Base-by-base conservation (phyloP, 2,113 vertebrate genomes). In the Suncus etruscus region DNA sequence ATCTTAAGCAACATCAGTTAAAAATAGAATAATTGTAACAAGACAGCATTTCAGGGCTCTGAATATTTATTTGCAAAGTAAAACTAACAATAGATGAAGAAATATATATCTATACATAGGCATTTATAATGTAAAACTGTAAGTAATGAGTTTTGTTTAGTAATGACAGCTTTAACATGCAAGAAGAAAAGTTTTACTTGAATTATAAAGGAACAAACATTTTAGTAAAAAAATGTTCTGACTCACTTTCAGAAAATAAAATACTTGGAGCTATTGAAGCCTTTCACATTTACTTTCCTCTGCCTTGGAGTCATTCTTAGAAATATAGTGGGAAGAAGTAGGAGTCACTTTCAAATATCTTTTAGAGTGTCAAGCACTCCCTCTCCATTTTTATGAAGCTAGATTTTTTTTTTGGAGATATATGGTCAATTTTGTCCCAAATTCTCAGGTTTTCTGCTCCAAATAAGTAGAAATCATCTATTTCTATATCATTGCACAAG, bases 281-380 rank as follows among this genome's bases (percentile, higher is more conserved):
- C 20, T 89, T 95, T 88, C 51, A 72, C 63, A 74, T 80, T 90
- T 68, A 83, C 79, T 54, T 93, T 90, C 50, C n/a, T 90, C 61
- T 95, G 48, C 31, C 12, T 0, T 63, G 16, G 24, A 93, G 81
- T 69, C 51, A 77, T 89, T 90, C 89, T 87, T 83, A 89, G 77
- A 91, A 93, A 69, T 1, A 8, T 32, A 73, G 84, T 83, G 86
- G 76, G 70, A 92, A 90, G 70, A 93, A 91, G 73, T 79, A 85
- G 72, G 27, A 76, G 48, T 83, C 8, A 79, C 29, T 94, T 48
- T 85, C 69, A 82, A 31, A 78, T 93, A 79, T 88, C 80, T 68
- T 86, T 79, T 45, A 29, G 1, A 78, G 18, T 86, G 68, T 86
- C 72, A 82, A 79, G 61, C 93, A 79, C 50, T 51, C 24, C 9